A percentile compares a stretch with the other conserved stretches of the same genome.
Evolutionary conservation across 2,888 invertebrate genomes (phyloP).

Genomic region (Silvanus unidentatus): DNA sequence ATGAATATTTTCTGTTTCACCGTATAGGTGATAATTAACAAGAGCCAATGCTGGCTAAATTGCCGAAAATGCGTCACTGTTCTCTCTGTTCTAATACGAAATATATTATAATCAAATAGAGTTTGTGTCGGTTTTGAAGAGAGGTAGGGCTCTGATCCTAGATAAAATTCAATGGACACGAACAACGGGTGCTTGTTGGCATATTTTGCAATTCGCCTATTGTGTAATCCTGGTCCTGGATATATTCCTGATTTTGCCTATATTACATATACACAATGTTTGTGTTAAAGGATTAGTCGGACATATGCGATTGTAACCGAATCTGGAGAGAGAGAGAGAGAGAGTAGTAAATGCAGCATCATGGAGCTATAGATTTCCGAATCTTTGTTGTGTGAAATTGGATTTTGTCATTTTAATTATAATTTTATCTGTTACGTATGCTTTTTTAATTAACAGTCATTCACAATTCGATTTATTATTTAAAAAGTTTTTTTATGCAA

Average conservation of each 20-base stretch:
- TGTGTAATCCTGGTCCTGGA: too few species aligned
- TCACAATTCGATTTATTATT: constrained; percentile 22
- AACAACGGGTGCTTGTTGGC: constrained; percentile 12
- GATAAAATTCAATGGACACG: constrained; percentile 10
- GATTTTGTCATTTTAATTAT: constrained; percentile 46
- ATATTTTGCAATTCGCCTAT: not conserved
- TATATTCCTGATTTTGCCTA: too few species aligned
- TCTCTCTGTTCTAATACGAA: too few species aligned
- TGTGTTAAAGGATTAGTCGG: constrained; percentile 10
- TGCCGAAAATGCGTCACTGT: too few species aligned
- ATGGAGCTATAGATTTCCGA: constrained; percentile 35
- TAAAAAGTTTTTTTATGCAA: constrained; percentile 3
- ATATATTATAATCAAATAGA: not conserved
- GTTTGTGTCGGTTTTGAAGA: not conserved
- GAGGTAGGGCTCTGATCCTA: constrained; percentile 4
- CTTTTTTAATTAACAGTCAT: constrained; percentile 40
- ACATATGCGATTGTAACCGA: constrained; percentile 7
- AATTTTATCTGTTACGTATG: constrained; percentile 42
- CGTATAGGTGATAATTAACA: too few species aligned
- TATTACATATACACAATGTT: not conserved
- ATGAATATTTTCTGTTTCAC: too few species aligned
- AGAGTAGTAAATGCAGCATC: constrained; percentile 2
- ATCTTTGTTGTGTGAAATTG: constrained; percentile 46
- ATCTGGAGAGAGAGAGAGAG: constrained; percentile 2
- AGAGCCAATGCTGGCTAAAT: too few species aligned